A percentile compares a stretch with the other conserved stretches of the same genome.
These are phyloP conservation scores for Lochmaea capreae DNA, from an alignment of 2,888 invertebrate genomes.

Conservation along the genomic window DNA sequence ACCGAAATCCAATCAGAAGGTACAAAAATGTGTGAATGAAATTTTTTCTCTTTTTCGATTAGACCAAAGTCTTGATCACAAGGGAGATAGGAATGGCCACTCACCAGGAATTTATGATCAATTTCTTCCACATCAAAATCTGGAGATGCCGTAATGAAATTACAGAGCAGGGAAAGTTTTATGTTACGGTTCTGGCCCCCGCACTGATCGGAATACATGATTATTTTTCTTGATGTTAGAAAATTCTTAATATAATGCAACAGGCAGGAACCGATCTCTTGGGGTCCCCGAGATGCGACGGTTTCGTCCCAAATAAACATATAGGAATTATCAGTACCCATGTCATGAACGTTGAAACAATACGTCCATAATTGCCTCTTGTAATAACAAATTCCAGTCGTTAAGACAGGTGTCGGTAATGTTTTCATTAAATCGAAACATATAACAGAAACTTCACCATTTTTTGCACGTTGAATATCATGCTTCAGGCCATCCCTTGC, in stretches of 20 bases:
- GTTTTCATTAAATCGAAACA: too few relatives aligned
- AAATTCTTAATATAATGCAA: constrained; percentile 38
- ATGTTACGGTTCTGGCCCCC: constrained; percentile 46
- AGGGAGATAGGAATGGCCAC: constrained; percentile 40
- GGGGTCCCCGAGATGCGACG: constrained; percentile 45
- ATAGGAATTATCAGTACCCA: too few relatives aligned
- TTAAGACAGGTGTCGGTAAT: too few relatives aligned
- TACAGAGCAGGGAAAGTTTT: constrained; percentile 41
- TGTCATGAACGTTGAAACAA: too few relatives aligned
- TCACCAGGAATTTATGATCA: constrained; percentile 31
- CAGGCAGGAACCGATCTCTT: constrained; percentile 48
- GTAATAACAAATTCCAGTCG: too few relatives aligned
- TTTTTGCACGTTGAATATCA: constrained; percentile 8
- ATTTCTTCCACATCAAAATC: constrained; percentile 21
- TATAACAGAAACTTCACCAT: constrained; percentile 35
- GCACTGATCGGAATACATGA: constrained; percentile 33
- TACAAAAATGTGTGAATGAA: constrained; percentile 31
- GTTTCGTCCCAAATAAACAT: background rate
- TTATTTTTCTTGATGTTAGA: constrained; percentile 34
- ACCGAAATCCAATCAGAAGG: constrained; percentile 32
- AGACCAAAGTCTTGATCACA: constrained; percentile 45
- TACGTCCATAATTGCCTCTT: too few relatives aligned
- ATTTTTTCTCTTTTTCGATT: constrained; percentile 26
- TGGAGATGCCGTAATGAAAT: constrained; percentile 39
- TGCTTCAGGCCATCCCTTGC: constrained; percentile 17